Evolutionary conservation across 2,113 vertebrate genomes (phyloP).

Genomic region (Elephantulus edwardii): DNA sequence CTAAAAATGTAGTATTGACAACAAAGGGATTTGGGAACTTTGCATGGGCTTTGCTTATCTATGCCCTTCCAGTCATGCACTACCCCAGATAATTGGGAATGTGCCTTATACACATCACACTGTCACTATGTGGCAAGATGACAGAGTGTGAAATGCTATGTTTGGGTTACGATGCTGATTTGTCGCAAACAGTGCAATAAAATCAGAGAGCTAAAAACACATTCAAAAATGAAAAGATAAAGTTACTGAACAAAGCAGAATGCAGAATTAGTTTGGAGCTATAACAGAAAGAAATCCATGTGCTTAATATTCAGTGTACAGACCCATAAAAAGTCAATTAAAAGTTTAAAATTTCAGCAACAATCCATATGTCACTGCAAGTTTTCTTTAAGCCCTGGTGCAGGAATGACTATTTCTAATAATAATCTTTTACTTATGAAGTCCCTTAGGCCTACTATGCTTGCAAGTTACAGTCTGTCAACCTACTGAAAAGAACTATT

Average conservation of each 20-base stretch:
- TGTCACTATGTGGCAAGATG: neutral
- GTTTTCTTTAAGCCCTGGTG: constrained; percentile 38
- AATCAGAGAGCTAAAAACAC: neutral
- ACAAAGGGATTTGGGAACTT: constrained; percentile 15
- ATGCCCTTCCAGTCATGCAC: neutral
- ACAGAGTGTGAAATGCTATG: neutral
- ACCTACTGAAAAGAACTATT: constrained; percentile 54
- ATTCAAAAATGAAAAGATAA: constrained; percentile 39
- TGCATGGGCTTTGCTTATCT: neutral
- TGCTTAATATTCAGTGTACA: constrained; percentile 48
- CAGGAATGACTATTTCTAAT: constrained; percentile 59
- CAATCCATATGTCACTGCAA: constrained; percentile 1
- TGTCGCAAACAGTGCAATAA: neutral
- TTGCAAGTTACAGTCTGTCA: neutral
- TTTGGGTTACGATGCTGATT: neutral
- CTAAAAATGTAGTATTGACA: constrained; percentile 1
- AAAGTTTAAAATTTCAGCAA: constrained; percentile 60
- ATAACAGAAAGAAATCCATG: neutral
- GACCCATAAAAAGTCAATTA: constrained; percentile 56
- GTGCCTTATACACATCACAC: neutral
- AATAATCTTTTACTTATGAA: constrained; percentile 55
- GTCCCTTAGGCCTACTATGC: constrained; percentile 16
- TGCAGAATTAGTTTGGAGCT: constrained; percentile 30
- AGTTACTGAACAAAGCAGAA: constrained; percentile 34
- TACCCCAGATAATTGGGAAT: neutral